Conservation (phyloP, 2,888 invertebrate species). For the Petrolisthes manimaculis region DNA sequence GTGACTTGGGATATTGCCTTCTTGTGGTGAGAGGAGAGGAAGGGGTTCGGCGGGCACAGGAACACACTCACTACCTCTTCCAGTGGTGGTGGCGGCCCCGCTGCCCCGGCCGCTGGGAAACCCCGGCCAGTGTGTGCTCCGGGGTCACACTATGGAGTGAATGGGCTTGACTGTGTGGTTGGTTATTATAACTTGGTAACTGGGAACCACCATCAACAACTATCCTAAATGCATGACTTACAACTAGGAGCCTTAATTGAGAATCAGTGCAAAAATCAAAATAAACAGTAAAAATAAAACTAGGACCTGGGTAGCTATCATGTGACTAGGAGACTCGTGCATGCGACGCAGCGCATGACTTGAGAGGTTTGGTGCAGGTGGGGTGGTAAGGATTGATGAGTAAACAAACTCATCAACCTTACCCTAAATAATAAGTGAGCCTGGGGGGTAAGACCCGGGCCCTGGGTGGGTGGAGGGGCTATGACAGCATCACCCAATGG, state of each 20-base stretch:
- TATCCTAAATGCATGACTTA: slow-evolving; percentile 64
- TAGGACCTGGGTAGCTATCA: slow-evolving; percentile 60
- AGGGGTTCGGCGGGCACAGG: slow-evolving; percentile 29
- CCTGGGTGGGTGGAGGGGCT: slow-evolving; percentile 32
- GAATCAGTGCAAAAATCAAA: slow-evolving; percentile 62
- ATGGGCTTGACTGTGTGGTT: slow-evolving; percentile 62
- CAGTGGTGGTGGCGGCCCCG: slow-evolving; percentile 36
- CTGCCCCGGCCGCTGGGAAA: slow-evolving; percentile 42
- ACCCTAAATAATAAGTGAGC: slow-evolving; percentile 32
- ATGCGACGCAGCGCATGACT: slow-evolving; percentile 48
- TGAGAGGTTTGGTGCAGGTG: slow-evolving; percentile 52
- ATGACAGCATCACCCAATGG: slow-evolving; percentile 42
- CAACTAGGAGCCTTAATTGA: slow-evolving; percentile 63
- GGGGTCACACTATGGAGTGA: slow-evolving; percentile 60
- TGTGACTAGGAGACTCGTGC: slow-evolving; percentile 61
- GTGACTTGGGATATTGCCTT: slow-evolving; percentile 61
- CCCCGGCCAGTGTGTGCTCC: slow-evolving; percentile 51
- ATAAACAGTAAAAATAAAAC: slow-evolving; percentile 52
- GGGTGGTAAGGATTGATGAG: slow-evolving; percentile 41
- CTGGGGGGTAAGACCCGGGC: slow-evolving; percentile 2
- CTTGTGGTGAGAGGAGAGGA: slow-evolving; percentile 56
- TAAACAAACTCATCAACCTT: slow-evolving; percentile 31
- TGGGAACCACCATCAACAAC: slow-evolving; percentile 63
- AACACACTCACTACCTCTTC: slow-evolving; percentile 38
- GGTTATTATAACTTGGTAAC: slow-evolving; percentile 62